These are phyloP conservation scores for Paradoxurus hermaphroditus DNA, from an alignment of 2,113 vertebrate genomes.

Conservation along the genomic window DNA sequence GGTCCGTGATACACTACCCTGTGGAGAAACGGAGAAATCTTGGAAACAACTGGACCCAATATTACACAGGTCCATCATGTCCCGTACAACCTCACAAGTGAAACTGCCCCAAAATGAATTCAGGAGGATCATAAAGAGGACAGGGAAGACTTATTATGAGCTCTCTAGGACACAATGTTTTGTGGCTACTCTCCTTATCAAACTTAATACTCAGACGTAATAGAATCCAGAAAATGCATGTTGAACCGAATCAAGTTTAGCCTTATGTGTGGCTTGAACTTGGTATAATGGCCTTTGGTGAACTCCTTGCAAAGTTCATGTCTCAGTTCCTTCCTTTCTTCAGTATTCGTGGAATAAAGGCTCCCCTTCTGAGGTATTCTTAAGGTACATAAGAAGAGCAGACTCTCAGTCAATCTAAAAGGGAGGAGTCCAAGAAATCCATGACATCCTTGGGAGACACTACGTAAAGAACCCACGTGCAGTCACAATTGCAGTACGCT, in stretches of 20 bases:
- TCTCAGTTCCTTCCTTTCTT: background rate
- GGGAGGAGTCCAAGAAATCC: background rate
- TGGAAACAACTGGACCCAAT: background rate
- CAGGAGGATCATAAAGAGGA: rapidly evolving
- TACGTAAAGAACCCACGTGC: background rate
- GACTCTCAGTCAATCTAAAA: background rate
- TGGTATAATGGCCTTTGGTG: background rate
- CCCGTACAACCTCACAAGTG: rapidly evolving
- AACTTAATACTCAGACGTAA: background rate
- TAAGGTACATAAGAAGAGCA: background rate
- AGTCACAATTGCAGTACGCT: too few relatives aligned
- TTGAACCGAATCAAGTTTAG: background rate
- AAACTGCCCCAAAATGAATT: background rate
- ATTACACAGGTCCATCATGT: background rate
- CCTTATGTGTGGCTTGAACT: background rate
- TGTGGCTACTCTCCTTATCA: background rate
- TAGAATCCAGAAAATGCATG: background rate
- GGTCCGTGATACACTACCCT: background rate
- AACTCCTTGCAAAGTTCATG: background rate
- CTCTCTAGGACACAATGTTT: background rate
- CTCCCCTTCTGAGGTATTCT: background rate
- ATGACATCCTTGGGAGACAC: background rate
- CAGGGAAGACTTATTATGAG: background rate
- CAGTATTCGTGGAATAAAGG: background rate
- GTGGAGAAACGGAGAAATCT: background rate